Conservation (phyloP, 2,113 vertebrate genomes). For the Sinocyclocheilus grahami region DNA sequence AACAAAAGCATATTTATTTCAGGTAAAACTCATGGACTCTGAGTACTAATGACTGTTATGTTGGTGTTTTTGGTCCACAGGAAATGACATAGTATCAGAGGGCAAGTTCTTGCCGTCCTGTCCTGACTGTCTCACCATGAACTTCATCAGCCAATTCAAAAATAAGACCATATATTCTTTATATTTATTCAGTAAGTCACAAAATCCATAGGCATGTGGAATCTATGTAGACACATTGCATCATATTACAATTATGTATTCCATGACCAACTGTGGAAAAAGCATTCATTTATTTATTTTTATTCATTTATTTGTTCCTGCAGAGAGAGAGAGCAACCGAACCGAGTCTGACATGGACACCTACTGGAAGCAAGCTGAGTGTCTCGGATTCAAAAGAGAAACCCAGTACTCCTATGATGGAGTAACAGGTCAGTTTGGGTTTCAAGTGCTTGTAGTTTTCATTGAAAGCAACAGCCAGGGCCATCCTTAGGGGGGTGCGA, state of each 20-base stretch:
- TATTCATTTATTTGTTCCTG: not conserved
- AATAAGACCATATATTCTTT: not conserved
- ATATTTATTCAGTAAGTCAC: constrained; percentile 40
- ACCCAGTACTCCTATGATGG: constrained; percentile 12
- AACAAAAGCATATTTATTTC: not conserved
- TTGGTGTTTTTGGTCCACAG: constrained; percentile 17
- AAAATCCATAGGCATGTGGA: not conserved
- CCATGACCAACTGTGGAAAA: too few relatives aligned
- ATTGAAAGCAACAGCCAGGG: not conserved
- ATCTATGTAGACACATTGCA: not conserved
- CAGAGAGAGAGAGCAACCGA: not conserved
- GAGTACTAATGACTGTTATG: not conserved
- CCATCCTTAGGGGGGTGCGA: too few relatives aligned
- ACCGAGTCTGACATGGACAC: not conserved
- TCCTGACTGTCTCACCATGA: constrained; percentile 9
- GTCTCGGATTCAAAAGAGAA: not conserved
- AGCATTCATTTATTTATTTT: not conserved
- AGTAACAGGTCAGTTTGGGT: constrained; percentile 22
- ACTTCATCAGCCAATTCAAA: not conserved
- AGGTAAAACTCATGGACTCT: not conserved
- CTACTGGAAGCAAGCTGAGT: constrained; percentile 29
- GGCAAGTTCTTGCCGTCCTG: constrained; percentile 8
- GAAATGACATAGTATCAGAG: not conserved
- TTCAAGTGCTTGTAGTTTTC: not conserved
- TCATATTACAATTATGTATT: not conserved